Base-by-base conservation (phyloP, 2,888 invertebrate genomes). In the Epistrophe eligans region DNA sequence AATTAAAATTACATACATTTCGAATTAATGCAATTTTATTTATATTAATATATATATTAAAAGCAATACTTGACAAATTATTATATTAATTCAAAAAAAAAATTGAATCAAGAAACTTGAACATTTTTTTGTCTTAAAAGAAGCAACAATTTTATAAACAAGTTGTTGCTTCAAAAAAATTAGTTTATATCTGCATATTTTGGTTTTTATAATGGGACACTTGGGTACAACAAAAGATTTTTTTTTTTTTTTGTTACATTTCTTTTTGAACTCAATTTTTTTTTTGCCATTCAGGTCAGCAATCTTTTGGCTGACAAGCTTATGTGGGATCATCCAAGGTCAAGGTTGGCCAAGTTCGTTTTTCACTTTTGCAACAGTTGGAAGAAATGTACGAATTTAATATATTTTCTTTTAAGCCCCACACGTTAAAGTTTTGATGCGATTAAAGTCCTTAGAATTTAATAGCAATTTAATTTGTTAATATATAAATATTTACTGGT, bases 241-340 rank as follows among this genome's bases (percentile, higher is more conserved):
- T 40, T 40, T 19, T 40, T n/a, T 13, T 43, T 15, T n/a, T 24
- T 45, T 28, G 55, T 28, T 32, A 55, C 28, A 32, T 55, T 55
- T 52, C 2, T 24, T 15, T 1, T 6, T 52, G 13, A 52, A 48
- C n/a, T 48, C 15, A 13, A 7, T 19, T 52, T 19, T 24, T 24
- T 32, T 45, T 48, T 35, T 66, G 62, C 24, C 40, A 67, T 19
- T 48, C 10, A 43, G 82, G 71, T 82, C 82, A 72, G 57, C 19
- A 77, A 82, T 64, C 82, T 58, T 77, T 71, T 40, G 11, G 28
- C 24, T 17, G 77, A 58, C 50, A 48, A 77, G 43, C 24, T 71
- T 62, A 9, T 55, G 11, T 55, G 38, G 28, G 70, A 48, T 52
- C 70, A 81, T 57, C 24, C 57, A 72, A 72, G 71, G 82, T 77